These are phyloP conservation scores for Buphagus erythrorhynchus DNA, from an alignment of 2,797 vertebrate species.

Conservation along the genomic window DNA sequence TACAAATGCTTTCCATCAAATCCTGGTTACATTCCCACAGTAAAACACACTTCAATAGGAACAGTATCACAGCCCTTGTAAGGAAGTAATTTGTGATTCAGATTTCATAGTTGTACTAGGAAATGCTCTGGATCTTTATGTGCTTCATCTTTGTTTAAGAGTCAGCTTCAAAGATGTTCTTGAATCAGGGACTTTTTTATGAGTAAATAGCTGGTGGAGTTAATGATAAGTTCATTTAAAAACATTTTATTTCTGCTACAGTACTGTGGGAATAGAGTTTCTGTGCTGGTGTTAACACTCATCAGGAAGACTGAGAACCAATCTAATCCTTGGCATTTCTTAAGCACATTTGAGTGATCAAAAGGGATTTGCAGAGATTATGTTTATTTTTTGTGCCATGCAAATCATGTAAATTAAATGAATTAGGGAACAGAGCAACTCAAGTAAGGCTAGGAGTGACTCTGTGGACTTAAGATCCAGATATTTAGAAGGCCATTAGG, in stretches of 20 bases:
- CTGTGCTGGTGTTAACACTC: not conserved
- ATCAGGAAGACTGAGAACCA: not conserved
- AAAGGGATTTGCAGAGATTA: slow-evolving; percentile 27
- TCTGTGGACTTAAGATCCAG: not conserved
- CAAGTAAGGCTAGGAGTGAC: not conserved
- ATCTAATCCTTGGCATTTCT: slow-evolving; percentile 12
- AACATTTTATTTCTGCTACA: slow-evolving; percentile 6
- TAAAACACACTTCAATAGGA: not conserved
- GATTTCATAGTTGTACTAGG: slow-evolving; percentile 1
- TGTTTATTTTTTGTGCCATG: not conserved
- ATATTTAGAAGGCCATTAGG: not conserved
- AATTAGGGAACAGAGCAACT: not conserved
- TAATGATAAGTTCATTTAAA: not conserved
- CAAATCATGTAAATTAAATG: slow-evolving; percentile 2
- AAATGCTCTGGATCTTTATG: slow-evolving; percentile 21
- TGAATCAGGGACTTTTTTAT: slow-evolving; percentile 1
- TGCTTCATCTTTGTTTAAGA: slow-evolving; percentile 31
- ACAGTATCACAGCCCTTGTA: not conserved
- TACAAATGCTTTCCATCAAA: not conserved
- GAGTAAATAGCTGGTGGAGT: slow-evolving; percentile 2
- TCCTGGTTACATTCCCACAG: not conserved
- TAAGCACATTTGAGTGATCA: slow-evolving; percentile 5
- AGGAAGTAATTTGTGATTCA: slow-evolving; percentile 28
- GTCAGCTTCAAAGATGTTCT: slow-evolving; percentile 19
- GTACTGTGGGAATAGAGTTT: not conserved